Conservation (phyloP, 2,888 invertebrate genomes). For the Andrena camellia region DNA sequence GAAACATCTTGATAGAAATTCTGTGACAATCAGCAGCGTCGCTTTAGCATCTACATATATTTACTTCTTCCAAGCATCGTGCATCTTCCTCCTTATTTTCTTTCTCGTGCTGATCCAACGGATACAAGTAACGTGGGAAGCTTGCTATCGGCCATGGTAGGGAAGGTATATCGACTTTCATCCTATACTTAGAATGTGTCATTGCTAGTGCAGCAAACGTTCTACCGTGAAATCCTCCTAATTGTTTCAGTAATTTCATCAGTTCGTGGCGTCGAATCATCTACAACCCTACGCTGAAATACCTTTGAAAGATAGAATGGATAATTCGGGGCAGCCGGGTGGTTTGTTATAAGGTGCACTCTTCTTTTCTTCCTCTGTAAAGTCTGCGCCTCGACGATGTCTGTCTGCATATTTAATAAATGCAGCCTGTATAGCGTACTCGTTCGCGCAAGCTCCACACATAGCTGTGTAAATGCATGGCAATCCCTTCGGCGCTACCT, state of each 20-base stretch:
- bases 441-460: slow-evolving; percentile 48
- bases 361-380: slow-evolving; percentile 44
- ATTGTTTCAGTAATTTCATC: slow-evolving; percentile 16
- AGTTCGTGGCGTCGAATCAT: background rate
- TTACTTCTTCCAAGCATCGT: slow-evolving; percentile 47
- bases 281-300: background rate
- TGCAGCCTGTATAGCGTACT: slow-evolving; percentile 56
- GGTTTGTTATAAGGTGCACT: slow-evolving; percentile 43
- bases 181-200: slow-evolving; percentile 43
- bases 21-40: background rate
- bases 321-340: slow-evolving; percentile 56
- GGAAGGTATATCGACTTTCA: slow-evolving; percentile 52
- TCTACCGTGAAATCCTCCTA: slow-evolving; percentile 59
- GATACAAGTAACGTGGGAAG: slow-evolving; percentile 50
- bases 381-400: slow-evolving; percentile 21
- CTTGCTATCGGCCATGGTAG: slow-evolving; percentile 55
- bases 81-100: slow-evolving; percentile 49
- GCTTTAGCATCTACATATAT: background rate
- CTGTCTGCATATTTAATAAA: slow-evolving; percentile 54
- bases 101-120: slow-evolving; percentile 44
- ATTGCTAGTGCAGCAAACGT: slow-evolving; percentile 54
- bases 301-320: slow-evolving; percentile 58
- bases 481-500: slow-evolving; percentile 60
- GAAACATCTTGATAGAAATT: background rate
- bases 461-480: slow-evolving; percentile 47